Evolutionary conservation across 2,888 invertebrate species (phyloP), one percentile per base, ranked within the genome.

Genomic region (Cephus rjabovi): DNA sequence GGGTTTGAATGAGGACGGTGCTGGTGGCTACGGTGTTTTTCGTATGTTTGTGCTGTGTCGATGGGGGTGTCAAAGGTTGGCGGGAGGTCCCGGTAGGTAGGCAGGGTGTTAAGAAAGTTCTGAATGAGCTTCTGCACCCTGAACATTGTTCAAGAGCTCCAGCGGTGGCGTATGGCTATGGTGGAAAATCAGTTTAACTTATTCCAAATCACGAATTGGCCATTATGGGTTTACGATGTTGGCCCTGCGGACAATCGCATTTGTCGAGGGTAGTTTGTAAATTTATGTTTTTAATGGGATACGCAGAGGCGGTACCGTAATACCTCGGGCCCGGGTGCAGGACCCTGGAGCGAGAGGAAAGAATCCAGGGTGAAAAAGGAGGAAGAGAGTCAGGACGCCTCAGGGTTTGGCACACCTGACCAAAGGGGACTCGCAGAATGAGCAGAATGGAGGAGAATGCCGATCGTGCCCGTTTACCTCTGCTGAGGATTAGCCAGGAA

Each of bases 151-250:
- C 71, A 12, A 12, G 71, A 12, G 30, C 12, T 12, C 71, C 23
- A 23, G 56, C 56, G 56, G 56, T 56, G 56, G 56, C 56, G 56
- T 56, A 56, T 23, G 23, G 56, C 23, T 56, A 56, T 34, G n/a
- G 68, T 68, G 77, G 79, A 85, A 85, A 89, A 88, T 88, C 86
- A 85, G 85, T 85, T 84, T 86, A 88, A 88, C 86, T 89, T 90
- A 90, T 90, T 88, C 87, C 82, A 78, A 86, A 90, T 89, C 90
- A 90, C 90, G 90, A 87, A 84, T 88, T 80, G 79, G 82, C 85
- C 83, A 86, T 88, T 88, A 86, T 84, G 78, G 79, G 75, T 77
- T 75, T 75, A 69, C 40, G 37, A 73, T 37, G 73, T 56, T 77
- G 71, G 23, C 73, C 71, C 71, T 34, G 71, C 31, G 31, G 77